A percentile compares a stretch with the other conserved stretches of the same genome.
Evolutionary conservation across 2,888 invertebrate species (phyloP).

Genomic region (Nysson spinosus): DNA sequence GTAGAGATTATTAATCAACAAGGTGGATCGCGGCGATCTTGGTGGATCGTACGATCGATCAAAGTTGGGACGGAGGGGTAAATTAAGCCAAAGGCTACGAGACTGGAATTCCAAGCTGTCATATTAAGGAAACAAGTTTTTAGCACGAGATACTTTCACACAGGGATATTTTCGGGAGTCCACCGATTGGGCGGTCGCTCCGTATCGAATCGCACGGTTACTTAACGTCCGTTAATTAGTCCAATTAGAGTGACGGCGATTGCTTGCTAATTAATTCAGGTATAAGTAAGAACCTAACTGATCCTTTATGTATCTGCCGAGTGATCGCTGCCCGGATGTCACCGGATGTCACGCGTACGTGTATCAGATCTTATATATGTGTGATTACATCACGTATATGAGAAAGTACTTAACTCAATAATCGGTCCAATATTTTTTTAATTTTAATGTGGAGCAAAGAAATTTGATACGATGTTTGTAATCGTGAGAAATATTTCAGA

Average conservation of each 20-base stretch:
- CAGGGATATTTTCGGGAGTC: constrained; percentile 16
- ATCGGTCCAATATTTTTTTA: no score
- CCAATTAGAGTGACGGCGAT: constrained; percentile 70
- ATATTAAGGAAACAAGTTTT: constrained; percentile 49
- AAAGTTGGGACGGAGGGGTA: background rate
- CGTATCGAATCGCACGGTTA: constrained; percentile 52
- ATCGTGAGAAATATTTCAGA: no score
- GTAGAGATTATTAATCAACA: no score
- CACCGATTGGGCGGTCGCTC: constrained; percentile 27
- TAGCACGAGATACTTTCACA: background rate
- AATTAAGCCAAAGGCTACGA: background rate
- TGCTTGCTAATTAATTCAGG: constrained; percentile 67
- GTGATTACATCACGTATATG: background rate
- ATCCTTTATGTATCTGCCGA: constrained; percentile 54
- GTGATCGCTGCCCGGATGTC: constrained; percentile 51
- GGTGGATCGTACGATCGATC: constrained; percentile 23
- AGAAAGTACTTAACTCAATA: background rate
- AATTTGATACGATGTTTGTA: no score
- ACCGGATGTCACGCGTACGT: constrained; percentile 25
- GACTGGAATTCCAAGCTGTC: constrained; percentile 38
- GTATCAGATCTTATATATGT: constrained; percentile 1
- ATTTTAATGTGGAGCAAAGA: no score
- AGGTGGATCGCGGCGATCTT: background rate
- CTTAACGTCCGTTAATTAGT: constrained; percentile 66
- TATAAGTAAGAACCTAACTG: constrained; percentile 54